Base-by-base conservation (phyloP, 2,113 vertebrate species). In the Anhinga anhinga region DNA sequence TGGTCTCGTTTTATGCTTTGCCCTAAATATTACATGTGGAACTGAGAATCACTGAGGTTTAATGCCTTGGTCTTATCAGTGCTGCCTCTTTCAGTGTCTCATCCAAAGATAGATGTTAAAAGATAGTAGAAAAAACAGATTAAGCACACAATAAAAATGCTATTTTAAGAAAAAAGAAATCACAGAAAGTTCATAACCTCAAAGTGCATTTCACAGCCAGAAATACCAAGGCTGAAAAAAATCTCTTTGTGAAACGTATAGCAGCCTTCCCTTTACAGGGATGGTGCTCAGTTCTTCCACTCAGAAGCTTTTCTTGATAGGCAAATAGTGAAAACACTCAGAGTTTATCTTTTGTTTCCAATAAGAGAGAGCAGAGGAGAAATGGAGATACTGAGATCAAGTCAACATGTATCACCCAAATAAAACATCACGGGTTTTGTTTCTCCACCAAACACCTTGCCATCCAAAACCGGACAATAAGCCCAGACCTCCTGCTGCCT, bases 31-130 rank as follows among this genome's bases (percentile, higher is more conserved):
- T 82, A 21, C 40, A 40, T 16, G 45, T 85, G 55, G 20, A 78
- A 86, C 17, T 13, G 49, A 55, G 45, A 93, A 66, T n/a, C 73
- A 32, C 16, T 6, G 55, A 79, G 52, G 21, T 82, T 84, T 96
- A 81, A 53, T 0, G 0, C 53, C 47, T 71, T 0, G 0, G 50
- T 50, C 44, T 81, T 47, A 59, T 38, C 73, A 88, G 27, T 21
- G 49, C 45, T 58, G 25, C 25, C 15, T 88, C 71, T 66, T 82
- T 83, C 2, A 4, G 32, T n/a, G n/a, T 67, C n/a, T 76, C 40
- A n/a, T 76, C 16, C 13, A 63, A 86, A 15, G n/a, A 38, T 2
- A 92, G 53, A 50, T 91, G 29, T 71, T 50, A 82, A 69, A 92
- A 86, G 61, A 73, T 20, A 49, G 32, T 15, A 59, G 44, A 47